phyloP scores from a whole-genome alignment of 2,113 vertebrate genomes.

The Bostrychus sinensis region DNA sequence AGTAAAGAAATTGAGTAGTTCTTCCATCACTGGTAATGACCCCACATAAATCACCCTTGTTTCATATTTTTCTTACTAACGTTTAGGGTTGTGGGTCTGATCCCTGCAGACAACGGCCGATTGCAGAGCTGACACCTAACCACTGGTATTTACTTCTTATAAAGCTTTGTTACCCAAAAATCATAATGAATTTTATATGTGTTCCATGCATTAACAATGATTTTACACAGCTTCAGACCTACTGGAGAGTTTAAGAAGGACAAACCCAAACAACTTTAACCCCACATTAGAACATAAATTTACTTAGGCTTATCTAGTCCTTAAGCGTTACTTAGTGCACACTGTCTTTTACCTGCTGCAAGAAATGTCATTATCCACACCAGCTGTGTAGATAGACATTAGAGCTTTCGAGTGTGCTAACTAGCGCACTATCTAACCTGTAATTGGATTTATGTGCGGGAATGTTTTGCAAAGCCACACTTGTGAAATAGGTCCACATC shows the following conservation, averaged over 20 bases:
- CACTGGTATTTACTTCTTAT: no score
- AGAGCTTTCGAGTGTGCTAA: conserved; percentile 42
- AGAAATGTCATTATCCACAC: conserved; percentile 61
- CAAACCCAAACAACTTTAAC: conserved; percentile 49
- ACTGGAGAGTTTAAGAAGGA: conserved; percentile 23
- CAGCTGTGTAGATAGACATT: conserved; percentile 45
- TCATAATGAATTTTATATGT: no score
- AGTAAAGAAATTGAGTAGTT: no score
- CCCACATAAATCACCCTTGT: no score
- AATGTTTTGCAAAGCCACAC: conserved; percentile 81
- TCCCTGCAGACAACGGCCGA: no score
- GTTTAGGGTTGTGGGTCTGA: no score
- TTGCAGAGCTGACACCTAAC: no score
- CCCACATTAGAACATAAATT: conserved; percentile 38
- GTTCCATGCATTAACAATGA: no score
- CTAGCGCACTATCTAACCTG: conserved; percentile 46
- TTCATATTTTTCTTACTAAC: no score
- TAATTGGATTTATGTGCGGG: conserved; percentile 82
- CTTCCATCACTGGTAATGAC: no score
- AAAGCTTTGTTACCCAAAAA: no score
- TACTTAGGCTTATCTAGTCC: conserved; percentile 41
- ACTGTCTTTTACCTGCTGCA: conserved; percentile 43
- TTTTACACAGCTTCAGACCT: conserved; percentile 27
- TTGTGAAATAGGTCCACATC: conserved; percentile 83
- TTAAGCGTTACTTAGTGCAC: conserved; percentile 16